These are phyloP conservation scores for Hydrozoanthus tunicans DNA, from an alignment of 64 coral and sea anemone genomes.

Conservation along the genomic window DNA sequence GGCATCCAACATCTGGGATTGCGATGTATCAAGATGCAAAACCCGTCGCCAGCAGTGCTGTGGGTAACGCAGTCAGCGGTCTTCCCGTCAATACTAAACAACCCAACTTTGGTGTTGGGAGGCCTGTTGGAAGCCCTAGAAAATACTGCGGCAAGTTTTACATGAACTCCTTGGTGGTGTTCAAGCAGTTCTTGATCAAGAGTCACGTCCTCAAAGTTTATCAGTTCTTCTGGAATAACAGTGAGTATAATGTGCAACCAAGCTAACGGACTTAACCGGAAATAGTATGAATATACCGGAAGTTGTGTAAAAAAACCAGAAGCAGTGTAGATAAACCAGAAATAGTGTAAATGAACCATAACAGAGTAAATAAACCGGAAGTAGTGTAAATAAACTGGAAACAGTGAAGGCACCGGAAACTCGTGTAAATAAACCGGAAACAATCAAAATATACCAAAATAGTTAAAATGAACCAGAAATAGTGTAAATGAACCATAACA, in stretches of 20 bases:
- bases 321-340: too few species aligned
- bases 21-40: conserved; percentile 66
- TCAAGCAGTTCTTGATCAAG: conserved; percentile 75
- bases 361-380: too few species aligned
- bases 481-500: too few species aligned
- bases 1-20: conserved; percentile 73
- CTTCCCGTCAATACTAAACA: conserved; percentile 44
- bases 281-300: too few species aligned
- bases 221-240: conserved; percentile 83
- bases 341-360: too few species aligned
- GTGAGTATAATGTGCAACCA: conserved; percentile 60
- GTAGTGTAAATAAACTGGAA: too few species aligned
- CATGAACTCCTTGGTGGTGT: conserved; percentile 84
- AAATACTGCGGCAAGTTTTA: conserved; percentile 74
- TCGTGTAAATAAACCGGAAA: too few species aligned
- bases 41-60: neutral
- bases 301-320: too few species aligned
- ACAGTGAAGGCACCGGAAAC: too few species aligned
- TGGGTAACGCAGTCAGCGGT: conserved; percentile 14
- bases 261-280: too few species aligned
- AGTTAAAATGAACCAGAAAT: too few species aligned
- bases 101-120: conserved; percentile 82
- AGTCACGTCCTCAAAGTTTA: conserved; percentile 70
- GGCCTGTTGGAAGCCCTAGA: conserved; percentile 42
- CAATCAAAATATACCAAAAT: too few species aligned